phyloP scores from a whole-genome alignment of 2,113 vertebrate genomes.

The Sceloporus tristichus region DNA sequence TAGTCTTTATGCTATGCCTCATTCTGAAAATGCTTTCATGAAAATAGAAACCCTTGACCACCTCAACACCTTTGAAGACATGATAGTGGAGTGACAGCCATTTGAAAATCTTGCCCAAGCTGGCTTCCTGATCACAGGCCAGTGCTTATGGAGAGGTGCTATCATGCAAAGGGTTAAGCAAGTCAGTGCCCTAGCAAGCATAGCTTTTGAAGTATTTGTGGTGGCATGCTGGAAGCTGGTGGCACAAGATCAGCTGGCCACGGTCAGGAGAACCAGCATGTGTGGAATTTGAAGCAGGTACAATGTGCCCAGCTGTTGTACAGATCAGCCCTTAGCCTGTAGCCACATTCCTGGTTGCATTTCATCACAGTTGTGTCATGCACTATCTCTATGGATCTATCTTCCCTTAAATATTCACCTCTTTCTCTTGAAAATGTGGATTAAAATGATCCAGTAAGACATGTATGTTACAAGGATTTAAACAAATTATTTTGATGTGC shows the following conservation, averaged over 20 bases:
- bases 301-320: not conserved
- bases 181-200: not conserved
- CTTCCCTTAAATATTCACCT: not conserved
- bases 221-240: not conserved
- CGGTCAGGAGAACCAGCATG: not conserved
- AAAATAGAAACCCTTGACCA: not conserved
- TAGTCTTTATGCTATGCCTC: too few species aligned
- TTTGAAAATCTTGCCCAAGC: not conserved
- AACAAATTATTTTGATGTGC: not conserved
- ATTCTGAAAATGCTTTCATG: not conserved
- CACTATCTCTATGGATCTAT: not conserved
- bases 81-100: not conserved
- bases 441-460: not conserved
- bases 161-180: not conserved
- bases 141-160: not conserved
- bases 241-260: not conserved
- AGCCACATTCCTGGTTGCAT: not conserved
- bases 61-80: not conserved
- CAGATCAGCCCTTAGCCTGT: not conserved
- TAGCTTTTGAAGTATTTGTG: constrained; percentile 1
- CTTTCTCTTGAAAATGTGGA: not conserved
- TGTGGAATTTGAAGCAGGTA: not conserved
- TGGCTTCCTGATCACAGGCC: not conserved
- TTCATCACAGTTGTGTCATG: not conserved
- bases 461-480: not conserved